Conservation (phyloP, 1,140 invertebrate genomes). For the Platyscapa corneri region DNA sequence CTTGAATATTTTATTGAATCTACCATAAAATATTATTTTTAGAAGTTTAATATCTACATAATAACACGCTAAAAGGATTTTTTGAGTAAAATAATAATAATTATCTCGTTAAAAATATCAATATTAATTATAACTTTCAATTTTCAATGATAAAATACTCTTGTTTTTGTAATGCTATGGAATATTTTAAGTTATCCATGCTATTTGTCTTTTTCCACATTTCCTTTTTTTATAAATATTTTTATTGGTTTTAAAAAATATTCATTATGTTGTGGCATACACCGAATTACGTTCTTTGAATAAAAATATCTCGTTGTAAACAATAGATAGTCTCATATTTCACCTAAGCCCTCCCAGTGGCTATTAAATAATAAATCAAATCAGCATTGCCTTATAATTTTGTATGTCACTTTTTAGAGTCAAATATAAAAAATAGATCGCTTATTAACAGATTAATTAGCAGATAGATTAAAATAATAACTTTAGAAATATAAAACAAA, state of each 20-base stretch:
- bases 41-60: neutral
- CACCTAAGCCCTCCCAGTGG: too few species aligned
- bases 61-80: neutral
- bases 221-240: neutral
- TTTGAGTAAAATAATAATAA: neutral
- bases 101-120: neutral
- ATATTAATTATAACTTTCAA: neutral
- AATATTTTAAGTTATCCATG: neutral
- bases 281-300: neutral
- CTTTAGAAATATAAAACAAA: too few species aligned
- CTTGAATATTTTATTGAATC: too few species aligned
- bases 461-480: too few species aligned
- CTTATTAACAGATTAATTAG: too few species aligned
- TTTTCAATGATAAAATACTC: neutral
- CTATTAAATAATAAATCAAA: too few species aligned
- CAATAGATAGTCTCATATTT: neutral
- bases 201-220: neutral
- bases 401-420: too few species aligned
- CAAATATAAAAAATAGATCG: too few species aligned
- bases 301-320: neutral
- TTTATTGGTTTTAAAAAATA: neutral
- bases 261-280: neutral
- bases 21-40: neutral
- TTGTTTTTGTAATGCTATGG: too few species aligned
- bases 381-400: too few species aligned